Base-by-base conservation (phyloP, 1,140 invertebrate genomes). In the Apis florea region DNA sequence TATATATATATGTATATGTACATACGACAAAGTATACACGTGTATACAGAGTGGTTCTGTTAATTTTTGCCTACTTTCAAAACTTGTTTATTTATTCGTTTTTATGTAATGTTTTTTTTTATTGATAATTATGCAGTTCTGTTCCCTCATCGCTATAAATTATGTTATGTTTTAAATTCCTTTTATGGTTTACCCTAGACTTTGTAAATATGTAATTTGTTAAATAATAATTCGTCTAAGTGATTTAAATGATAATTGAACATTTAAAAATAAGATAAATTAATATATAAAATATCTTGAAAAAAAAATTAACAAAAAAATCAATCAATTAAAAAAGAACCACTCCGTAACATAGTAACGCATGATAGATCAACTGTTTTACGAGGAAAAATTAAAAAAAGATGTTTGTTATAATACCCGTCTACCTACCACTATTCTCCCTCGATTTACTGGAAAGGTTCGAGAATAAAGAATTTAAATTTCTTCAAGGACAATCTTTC, bases 371-470 rank as follows among this genome's bases (percentile, higher is more conserved):
- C 91, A 92, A 93, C 89, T 83, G 75, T 83, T 86, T 92, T 92
- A 92, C 91, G 90, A 92, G 91, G 90, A 93, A 89, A 89, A 84
- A 86, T 86, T 83, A 90, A 90, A 91, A 91, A 84, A 88, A 90
- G 79, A 71, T 87, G 86, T 92, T 91, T 88, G 85, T 90, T 91
- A 91, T 89, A 91, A 90, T 91, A 92, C 91, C 91, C 91, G 88
- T 92, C 86, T 93, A 93, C 92, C 92, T 93, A 93, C 92, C 92
- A 93, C 92, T 93, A 92, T 90, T 92, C 87, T 93, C 92, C 92
- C 91, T 93, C 91, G 92, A 93, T 93, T 93, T 93, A 93, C 92
- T 93, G 91, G 92, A 93, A 93, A 93, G 89, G 90, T 93, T 92
- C 91, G 92, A 87, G 86, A 93, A 93, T 88, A 93, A 90, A 93